phyloP scores from a whole-genome alignment of 2,113 vertebrate species.

The Thunnus thynnus region DNA sequence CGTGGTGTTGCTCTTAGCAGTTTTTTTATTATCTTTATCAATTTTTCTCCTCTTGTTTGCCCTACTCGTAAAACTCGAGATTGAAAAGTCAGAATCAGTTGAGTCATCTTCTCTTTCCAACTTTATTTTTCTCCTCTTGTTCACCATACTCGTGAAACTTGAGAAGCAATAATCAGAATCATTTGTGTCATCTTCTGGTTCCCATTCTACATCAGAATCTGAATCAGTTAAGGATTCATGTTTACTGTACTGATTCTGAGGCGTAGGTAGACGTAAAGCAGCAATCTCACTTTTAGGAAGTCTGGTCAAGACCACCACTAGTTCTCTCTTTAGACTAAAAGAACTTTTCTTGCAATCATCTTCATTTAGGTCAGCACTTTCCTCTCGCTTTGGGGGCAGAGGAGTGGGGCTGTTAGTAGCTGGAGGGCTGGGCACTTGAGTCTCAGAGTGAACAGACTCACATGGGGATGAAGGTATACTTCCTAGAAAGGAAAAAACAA shows the following conservation, averaged over 20 bases:
- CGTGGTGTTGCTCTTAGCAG: background rate
- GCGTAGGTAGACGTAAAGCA: fast-evolving
- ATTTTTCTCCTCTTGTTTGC: conserved; percentile 47
- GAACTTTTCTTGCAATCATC: fast-evolving
- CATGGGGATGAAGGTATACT: background rate
- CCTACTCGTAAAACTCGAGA: background rate
- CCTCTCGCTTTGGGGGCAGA: background rate
- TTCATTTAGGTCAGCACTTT: background rate
- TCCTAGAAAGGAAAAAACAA: conserved; percentile 41
- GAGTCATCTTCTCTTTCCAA: background rate
- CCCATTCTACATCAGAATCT: conserved; percentile 57
- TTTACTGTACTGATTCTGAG: conserved; percentile 61
- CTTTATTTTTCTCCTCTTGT: conserved; percentile 23
- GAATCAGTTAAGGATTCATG: conserved; percentile 61
- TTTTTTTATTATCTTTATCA: background rate
- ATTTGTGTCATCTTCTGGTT: conserved; percentile 51
- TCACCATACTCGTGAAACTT: background rate
- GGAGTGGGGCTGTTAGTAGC: background rate
- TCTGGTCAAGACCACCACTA: conserved; percentile 54
- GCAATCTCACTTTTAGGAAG: background rate
- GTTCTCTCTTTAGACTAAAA: background rate
- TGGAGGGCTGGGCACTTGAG: background rate
- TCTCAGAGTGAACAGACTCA: background rate
- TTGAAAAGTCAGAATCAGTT: background rate
- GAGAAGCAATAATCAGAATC: conserved; percentile 45